Conservation (phyloP, 1,140 invertebrate species). For the Neuroterus valhalla region DNA sequence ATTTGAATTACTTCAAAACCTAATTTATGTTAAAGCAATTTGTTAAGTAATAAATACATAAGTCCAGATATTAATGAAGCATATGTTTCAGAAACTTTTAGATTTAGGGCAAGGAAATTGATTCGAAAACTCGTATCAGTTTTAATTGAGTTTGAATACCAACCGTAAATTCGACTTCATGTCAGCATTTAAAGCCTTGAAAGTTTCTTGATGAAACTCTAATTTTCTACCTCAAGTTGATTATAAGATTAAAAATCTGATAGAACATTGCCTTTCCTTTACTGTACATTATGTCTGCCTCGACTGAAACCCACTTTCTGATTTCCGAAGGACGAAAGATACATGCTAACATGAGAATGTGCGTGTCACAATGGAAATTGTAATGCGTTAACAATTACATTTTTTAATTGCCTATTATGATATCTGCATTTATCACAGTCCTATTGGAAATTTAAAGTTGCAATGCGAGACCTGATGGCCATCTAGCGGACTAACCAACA, state of each 20-base stretch:
- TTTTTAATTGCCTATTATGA: too few species aligned
- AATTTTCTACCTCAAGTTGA: conserved; percentile 15
- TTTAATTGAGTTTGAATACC: conserved; percentile 17
- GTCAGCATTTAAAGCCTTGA: not conserved
- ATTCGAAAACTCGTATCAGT: not conserved
- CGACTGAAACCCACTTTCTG: not conserved
- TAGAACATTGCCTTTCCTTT: conserved; percentile 17
- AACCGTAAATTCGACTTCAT: conserved; percentile 2
- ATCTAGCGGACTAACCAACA: too few species aligned
- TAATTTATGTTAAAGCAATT: too few species aligned
- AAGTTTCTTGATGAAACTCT: conserved; percentile 5
- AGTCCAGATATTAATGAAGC: too few species aligned
- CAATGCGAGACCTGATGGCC: too few species aligned
- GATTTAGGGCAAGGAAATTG: not conserved
- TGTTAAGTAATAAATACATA: too few species aligned
- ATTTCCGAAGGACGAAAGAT: not conserved
- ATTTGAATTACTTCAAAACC: not conserved
- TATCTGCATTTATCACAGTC: too few species aligned
- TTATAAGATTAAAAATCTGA: conserved; percentile 1
- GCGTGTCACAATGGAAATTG: not conserved
- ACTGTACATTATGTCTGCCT: conserved; percentile 5
- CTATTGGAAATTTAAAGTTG: too few species aligned
- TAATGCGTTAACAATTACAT: not conserved
- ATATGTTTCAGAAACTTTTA: not conserved
- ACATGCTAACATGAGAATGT: not conserved